Conservation (phyloP, 2,888 invertebrate species). For the Limulus polyphemus region DNA sequence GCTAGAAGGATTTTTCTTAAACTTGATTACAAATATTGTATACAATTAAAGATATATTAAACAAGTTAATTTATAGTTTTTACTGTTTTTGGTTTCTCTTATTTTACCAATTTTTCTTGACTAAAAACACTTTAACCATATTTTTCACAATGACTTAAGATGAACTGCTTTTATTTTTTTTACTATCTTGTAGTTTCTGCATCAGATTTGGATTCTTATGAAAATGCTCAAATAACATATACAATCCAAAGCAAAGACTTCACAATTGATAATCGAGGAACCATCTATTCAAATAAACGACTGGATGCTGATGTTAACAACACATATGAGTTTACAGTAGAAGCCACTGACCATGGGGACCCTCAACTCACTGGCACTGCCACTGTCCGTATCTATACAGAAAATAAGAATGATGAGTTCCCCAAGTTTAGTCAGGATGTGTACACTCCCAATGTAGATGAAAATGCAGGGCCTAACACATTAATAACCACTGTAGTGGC, state of each 20-base stretch:
- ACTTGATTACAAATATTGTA: no score
- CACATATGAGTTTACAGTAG: constrained; percentile 85
- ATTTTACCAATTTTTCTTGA: no score
- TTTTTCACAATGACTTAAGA: no score
- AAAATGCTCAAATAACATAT: constrained; percentile 89
- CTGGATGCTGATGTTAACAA: constrained; percentile 92
- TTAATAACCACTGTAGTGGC: constrained; percentile 92
- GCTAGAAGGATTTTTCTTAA: no score
- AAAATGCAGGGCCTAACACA: constrained; percentile 88
- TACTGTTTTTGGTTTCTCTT: no score
- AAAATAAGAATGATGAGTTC: constrained; percentile 94
- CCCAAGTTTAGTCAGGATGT: constrained; percentile 94
- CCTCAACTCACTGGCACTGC: constrained; percentile 84
- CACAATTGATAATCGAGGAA: constrained; percentile 80
- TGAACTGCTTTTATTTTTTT: no score
- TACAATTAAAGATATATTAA: no score
- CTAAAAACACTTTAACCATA: no score
- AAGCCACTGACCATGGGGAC: constrained; percentile 88
- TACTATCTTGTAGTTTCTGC: constrained; percentile 53
- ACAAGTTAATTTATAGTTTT: no score
- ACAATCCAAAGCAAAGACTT: constrained; percentile 86
- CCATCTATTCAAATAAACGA: constrained; percentile 82
- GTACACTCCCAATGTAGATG: constrained; percentile 90
- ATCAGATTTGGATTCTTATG: constrained; percentile 86
- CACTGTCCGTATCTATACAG: constrained; percentile 89